These are phyloP conservation scores for Euwallacea fornicatus DNA, from an alignment of 1,140 invertebrate species.

Conservation along the genomic window DNA sequence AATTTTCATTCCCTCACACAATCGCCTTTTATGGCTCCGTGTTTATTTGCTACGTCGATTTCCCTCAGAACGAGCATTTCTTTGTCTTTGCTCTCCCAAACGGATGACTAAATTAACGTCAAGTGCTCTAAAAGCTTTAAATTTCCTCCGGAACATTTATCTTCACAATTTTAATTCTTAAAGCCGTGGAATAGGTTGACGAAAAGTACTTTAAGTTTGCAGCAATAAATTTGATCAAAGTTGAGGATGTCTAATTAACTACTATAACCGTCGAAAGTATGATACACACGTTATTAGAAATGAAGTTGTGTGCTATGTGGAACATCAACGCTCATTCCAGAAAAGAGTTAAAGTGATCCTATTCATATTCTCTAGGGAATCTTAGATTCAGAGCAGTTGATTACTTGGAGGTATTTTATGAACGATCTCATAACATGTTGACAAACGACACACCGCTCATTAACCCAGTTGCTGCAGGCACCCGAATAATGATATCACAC, in stretches of 20 bases:
- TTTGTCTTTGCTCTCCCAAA: conserved; percentile 32
- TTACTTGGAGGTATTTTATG: too few relatives aligned
- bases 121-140: conserved; percentile 26
- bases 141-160: conserved; percentile 19
- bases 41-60: conserved; percentile 33
- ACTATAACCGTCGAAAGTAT: too few relatives aligned
- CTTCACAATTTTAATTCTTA: conserved; percentile 17
- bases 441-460: conserved; percentile 18
- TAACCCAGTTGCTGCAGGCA: conserved; percentile 19
- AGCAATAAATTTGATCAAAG: background rate
- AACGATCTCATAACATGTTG: conserved; percentile 18
- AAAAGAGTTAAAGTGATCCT: too few relatives aligned
- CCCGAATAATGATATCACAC: conserved; percentile 27
- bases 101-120: conserved; percentile 36
- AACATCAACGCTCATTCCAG: too few relatives aligned
- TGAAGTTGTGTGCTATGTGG: too few relatives aligned
- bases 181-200: conserved; percentile 3
- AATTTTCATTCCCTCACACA: conserved; percentile 29
- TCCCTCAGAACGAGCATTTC: conserved; percentile 23
- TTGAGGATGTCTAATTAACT: too few relatives aligned
- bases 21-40: conserved; percentile 24
- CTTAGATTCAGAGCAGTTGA: too few relatives aligned
- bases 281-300: too few relatives aligned
- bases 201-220: background rate
- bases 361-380: too few relatives aligned